Percentiles rank a stretch among this genome's conserved stretches.
phyloP scores from a whole-genome alignment of 2,888 invertebrate species.

The Dicyrtoma fusca region DNA sequence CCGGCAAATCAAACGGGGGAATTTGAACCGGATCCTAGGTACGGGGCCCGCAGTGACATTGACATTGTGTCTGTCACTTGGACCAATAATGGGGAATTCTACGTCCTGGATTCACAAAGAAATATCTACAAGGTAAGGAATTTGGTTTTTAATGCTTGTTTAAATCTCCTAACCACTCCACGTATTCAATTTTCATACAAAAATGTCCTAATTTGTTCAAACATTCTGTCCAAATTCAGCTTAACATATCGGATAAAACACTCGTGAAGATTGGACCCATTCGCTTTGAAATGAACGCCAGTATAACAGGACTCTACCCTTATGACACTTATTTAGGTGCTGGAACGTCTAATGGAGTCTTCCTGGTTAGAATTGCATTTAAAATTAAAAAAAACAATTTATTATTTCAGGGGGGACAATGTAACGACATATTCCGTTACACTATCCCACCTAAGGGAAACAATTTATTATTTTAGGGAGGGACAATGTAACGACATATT shows the following conservation, averaged over 20 bases:
- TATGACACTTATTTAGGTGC: constrained; percentile 27
- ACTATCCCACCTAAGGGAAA: no score
- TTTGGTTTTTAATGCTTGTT: neutral
- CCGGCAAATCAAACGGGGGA: constrained; percentile 32
- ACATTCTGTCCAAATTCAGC: neutral
- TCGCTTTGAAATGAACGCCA: neutral
- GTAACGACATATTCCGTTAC: no score
- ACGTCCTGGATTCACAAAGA: constrained; percentile 38
- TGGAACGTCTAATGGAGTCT: constrained; percentile 20
- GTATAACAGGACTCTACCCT: constrained; percentile 12
- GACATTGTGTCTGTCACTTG: constrained; percentile 47
- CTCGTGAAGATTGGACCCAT: constrained; percentile 25
- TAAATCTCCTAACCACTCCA: no score
- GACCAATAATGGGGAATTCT: constrained; percentile 44
- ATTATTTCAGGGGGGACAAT: no score
- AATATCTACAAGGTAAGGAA: constrained; percentile 42
- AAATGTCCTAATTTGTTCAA: neutral
- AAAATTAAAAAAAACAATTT: no score
- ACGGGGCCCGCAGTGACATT: constrained; percentile 35
- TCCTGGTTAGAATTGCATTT: constrained; percentile 27
- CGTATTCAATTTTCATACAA: neutral
- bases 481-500: no score
- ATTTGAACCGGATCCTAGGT: constrained; percentile 38
- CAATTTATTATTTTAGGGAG: no score
- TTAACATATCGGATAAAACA: constrained; percentile 23